Evolutionary conservation across 2,113 vertebrate genomes (phyloP).

Genomic region (Phalacrocorax carbo): DNA sequence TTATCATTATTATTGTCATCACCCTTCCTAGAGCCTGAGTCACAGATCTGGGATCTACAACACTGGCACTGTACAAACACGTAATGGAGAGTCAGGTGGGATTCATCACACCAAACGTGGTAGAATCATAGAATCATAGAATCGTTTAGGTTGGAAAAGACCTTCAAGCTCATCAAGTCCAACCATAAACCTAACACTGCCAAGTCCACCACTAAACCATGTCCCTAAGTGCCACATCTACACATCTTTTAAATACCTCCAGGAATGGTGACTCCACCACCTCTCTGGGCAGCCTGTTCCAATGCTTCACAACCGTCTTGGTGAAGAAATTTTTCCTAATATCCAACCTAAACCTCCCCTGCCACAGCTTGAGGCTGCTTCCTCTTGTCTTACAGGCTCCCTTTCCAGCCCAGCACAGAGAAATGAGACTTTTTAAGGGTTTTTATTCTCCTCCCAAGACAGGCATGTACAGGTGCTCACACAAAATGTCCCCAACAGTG

Average conservation of each 20-base stretch:
- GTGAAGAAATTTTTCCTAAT: neutral
- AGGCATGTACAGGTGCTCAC: neutral
- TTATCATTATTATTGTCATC: neutral
- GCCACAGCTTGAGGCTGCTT: neutral
- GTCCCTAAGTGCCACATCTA: neutral
- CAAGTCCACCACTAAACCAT: neutral
- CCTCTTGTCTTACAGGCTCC: fast-evolving
- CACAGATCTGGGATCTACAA: neutral
- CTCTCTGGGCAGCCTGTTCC: neutral
- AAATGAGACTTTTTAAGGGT: neutral
- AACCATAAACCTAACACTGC: neutral
- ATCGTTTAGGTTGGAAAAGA: neutral
- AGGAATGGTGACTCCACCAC: neutral
- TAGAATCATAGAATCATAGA: neutral
- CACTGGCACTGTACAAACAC: fast-evolving
- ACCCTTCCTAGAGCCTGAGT: neutral
- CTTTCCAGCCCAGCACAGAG: neutral
- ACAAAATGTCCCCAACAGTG: neutral
- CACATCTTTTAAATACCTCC: fast-evolving
- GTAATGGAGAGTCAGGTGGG: neutral
- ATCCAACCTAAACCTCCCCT: neutral
- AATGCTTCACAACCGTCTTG: neutral
- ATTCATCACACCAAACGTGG: neutral
- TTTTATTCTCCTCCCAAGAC: neutral
- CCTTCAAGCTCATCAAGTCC: neutral